These are phyloP conservation scores for Stegastes partitus DNA, from an alignment of 2,113 vertebrate genomes.

Conservation along the genomic window DNA sequence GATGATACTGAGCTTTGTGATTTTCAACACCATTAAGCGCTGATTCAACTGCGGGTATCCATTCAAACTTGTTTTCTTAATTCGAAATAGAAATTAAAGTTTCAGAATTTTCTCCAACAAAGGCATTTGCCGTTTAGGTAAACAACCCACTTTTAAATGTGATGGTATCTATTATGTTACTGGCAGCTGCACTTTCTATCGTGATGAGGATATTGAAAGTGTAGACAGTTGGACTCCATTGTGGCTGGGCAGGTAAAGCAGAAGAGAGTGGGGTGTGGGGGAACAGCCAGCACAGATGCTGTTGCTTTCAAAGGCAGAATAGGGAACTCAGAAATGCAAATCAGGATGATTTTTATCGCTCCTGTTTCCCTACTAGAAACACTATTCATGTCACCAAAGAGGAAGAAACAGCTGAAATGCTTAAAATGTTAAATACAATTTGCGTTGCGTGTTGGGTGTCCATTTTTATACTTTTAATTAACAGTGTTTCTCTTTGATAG, in stretches of 20 bases:
- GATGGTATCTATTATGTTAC: not conserved
- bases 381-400: constrained; percentile 60
- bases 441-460: not conserved
- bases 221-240: constrained; percentile 35
- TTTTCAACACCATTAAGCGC: not conserved
- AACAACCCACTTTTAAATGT: constrained; percentile 16
- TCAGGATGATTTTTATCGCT: constrained; percentile 67
- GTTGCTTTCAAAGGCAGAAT: constrained; percentile 72
- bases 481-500: not conserved
- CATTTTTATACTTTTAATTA: not conserved
- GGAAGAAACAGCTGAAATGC: constrained; percentile 53
- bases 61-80: not conserved
- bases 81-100: not conserved
- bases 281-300: constrained; percentile 55
- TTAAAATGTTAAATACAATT: constrained; percentile 23
- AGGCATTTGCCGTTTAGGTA: not conserved
- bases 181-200: not conserved
- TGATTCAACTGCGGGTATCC: not conserved
- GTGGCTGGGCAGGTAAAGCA: constrained; percentile 73
- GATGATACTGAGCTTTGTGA: constrained; percentile 17
- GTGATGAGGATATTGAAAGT: constrained; percentile 38
- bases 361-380: constrained; percentile 71
- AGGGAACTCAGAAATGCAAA: constrained; percentile 85
- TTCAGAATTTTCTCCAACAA: not conserved
- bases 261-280: constrained; percentile 62